Base-by-base conservation (phyloP, 2,797 vertebrate genomes). In the Lates japonicus region DNA sequence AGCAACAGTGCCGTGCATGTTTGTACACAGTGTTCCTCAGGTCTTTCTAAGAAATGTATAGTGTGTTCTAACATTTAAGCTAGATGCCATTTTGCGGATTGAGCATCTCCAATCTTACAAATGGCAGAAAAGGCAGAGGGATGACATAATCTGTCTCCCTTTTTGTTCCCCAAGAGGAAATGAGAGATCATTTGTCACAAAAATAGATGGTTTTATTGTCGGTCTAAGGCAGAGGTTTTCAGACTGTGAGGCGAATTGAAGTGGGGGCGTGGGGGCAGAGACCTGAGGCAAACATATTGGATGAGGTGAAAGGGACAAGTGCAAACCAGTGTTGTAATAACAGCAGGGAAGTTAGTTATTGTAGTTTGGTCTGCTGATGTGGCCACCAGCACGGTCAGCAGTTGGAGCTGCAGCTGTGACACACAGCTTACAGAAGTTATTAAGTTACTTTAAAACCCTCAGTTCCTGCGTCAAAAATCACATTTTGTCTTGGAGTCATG, bases 41-140 rank as follows among this genome's bases (percentile, higher is more conserved):
- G 63, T 55, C 25, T 67, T 42, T 66, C 20, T 29, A 51, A 7
- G 4, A 75, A 81, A 66, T 61, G n/a, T 62, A 29, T 52, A 37
- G 29, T 17, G 7, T 33, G 61, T 41, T 13, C 46, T 54, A 48
- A 35, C 39, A 10, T 71, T 61, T 39, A 39, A 69, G 22, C 16
- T 35, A 62, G 19, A 20, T 3, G 14, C 14, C 20, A 39, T 52
- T 67, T 42, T n/a, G 7, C 9, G 62, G 44, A 76, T 13, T 6
- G 52, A 75, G 44, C 25, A 41, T 70, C 35, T n/a, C 5, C 13
- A 9, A 14, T 37, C 3, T 35, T 41, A 44, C 8, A 41, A 52
- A 64, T 54, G 29, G 10, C 2, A 1, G 35, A 39, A 22, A 35
- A 49, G 25, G 46, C 42, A 59, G 29, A 22, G n/a, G 13, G 74